Base-by-base conservation (phyloP, 2,113 vertebrate species). In the Heliornis fulica region DNA sequence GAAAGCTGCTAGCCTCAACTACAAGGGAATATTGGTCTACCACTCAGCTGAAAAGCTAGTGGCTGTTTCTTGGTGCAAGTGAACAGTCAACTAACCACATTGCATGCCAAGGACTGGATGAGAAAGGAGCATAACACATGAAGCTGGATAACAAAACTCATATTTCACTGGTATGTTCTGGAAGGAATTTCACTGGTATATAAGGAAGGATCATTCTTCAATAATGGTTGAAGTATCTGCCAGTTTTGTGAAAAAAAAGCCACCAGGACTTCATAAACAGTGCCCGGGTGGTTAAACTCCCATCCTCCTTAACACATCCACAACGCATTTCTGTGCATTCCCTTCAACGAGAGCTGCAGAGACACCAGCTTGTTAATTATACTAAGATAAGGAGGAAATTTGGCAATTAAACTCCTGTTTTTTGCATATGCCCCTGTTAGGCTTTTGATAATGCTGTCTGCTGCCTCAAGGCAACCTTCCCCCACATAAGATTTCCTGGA, bases 311-410 rank as follows among this genome's bases (percentile, higher is more conserved):
- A 84, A 68, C 53, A 36, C 48, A 82, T 51, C 76, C 56, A 32
- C 59, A 78, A 70, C 48, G 48, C 31, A 12, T 81, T 94, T 89
- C 38, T 56, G 56, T 94, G 45, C 40, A 20, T 40, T 78, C 61
- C 83, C 76, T 87, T 78, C 68, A 89, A 81, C 48, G 26, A 83
- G 65, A 90, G 76, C 83, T n/a, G 15, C 76, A 87, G 64, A 94
- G 63, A 56, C 72, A 88, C 54, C 75, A 80, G 89, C 45, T 87
- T 90, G 78, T 83, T 96, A 96, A 94, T 96, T 92, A 90, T 66
- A 34, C 13, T 22, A 90, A 93, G 90, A 95, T 92, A 96, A 97
- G 95, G 85, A 50, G 57, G 29, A 92, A 96, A 93, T 89, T 25
- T 90, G 86, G 76, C 83, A 95, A 88, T 90, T 93, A 93, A 92